Evolutionary conservation across 2,888 invertebrate species (phyloP).

Genomic region (Dascillus cervinus): DNA sequence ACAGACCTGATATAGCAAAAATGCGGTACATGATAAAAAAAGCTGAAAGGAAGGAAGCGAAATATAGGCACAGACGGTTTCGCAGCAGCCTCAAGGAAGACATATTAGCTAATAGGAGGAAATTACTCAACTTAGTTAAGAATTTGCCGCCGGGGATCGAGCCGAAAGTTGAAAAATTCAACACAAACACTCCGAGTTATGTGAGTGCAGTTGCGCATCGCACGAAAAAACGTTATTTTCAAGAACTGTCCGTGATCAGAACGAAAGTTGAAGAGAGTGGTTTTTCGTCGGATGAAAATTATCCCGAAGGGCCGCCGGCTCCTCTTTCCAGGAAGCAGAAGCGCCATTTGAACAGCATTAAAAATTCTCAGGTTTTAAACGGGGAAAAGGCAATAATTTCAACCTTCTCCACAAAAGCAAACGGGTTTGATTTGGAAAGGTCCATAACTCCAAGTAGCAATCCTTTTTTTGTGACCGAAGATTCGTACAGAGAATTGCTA

Average conservation of each 20-base stretch:
- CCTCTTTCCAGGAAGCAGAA: conserved; percentile 52
- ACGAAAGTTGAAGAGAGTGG: conserved; percentile 62
- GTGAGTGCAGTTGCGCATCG: conserved; percentile 39
- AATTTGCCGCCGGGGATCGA: conserved; percentile 55
- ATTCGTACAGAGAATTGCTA: conserved; percentile 61
- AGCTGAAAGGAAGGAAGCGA: conserved; percentile 64
- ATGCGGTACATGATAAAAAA: conserved; percentile 69
- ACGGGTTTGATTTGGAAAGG: conserved; percentile 39
- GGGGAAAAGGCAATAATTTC: conserved; percentile 41
- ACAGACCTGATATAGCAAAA: conserved; percentile 77
- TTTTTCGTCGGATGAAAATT: conserved; percentile 64
- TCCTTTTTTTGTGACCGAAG: conserved; percentile 51
- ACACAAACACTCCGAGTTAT: conserved; percentile 31
- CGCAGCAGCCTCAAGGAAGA: conserved; percentile 61
- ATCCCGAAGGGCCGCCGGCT: conserved; percentile 59
- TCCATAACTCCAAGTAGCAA: conserved; percentile 38
- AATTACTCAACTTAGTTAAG: conserved; percentile 57
- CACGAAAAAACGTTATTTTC: conserved; percentile 47
- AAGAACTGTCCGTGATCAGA: conserved; percentile 62
- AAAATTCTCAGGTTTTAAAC: conserved; percentile 33
- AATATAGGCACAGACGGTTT: conserved; percentile 47
- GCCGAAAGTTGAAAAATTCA: conserved; percentile 29
- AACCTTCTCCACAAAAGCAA: conserved; percentile 39
- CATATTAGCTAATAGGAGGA: conserved; percentile 66
- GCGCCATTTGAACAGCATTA: conserved; percentile 44